Evolutionary conservation across 2,888 invertebrate species (phyloP).

Genomic region (Tribolium freemani): DNA sequence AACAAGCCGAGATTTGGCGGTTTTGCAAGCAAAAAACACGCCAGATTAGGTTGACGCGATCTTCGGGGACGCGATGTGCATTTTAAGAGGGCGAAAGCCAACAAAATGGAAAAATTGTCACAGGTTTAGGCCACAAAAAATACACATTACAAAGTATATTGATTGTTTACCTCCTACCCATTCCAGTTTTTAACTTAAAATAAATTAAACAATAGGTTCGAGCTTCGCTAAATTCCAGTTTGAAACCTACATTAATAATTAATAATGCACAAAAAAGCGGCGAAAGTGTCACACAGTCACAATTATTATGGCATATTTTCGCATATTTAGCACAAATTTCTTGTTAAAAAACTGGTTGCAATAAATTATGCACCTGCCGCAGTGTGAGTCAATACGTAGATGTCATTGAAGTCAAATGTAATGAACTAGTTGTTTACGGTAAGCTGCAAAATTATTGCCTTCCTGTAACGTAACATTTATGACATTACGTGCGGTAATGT

Average conservation of each 20-base stretch:
- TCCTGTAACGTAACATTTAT: background rate
- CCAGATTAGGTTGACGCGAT: constrained; percentile 7
- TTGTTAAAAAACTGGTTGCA: background rate
- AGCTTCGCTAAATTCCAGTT: too few species aligned
- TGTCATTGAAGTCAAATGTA: background rate
- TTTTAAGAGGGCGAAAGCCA: background rate
- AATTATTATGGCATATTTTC: too few species aligned
- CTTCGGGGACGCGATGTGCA: constrained; percentile 6
- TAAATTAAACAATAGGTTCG: too few species aligned
- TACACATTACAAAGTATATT: too few species aligned
- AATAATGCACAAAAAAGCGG: too few species aligned
- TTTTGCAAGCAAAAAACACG: background rate
- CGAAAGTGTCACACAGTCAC: too few species aligned
- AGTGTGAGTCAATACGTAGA: background rate
- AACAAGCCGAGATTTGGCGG: constrained; percentile 10
- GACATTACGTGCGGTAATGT: background rate
- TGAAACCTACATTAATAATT: too few species aligned
- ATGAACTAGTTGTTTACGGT: background rate
- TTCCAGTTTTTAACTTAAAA: too few species aligned
- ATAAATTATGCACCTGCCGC: background rate
- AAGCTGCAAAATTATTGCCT: background rate
- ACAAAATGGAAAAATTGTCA: background rate
- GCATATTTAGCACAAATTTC: background rate
- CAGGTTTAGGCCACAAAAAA: too few species aligned
- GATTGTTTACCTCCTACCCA: too few species aligned